Evolutionary conservation across 2,888 invertebrate species (phyloP), one percentile per base, ranked within the genome.

Genomic region (Anodontia alba): DNA sequence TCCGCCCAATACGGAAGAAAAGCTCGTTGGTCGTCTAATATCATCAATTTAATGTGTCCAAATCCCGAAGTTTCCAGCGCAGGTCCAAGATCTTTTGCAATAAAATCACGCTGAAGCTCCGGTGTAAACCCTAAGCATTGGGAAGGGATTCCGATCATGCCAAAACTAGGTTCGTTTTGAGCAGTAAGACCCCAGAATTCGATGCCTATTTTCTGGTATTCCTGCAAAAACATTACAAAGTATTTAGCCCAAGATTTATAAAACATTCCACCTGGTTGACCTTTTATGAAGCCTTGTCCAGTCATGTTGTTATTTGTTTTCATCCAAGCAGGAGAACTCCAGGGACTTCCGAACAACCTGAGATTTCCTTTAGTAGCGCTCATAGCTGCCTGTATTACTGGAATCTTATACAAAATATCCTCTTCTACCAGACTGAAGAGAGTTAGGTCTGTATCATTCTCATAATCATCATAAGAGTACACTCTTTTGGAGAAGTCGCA

Each of bases 221-320:
- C 96, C 87, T 97, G 96, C 57, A 98, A 94, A 95, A 97, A 98
- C 93, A 96, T 97, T 1, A 97, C 90, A 92, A 97, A 96, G 92
- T 98, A 98, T 87, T 97, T 95, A 0, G 98, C 98, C 95, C 96
- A 98, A 0, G 96, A 93, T 93, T 97, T 96, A 93, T 97, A 98
- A 93, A 96, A 97, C 67, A 90, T 89, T 96, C 88, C 38, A 38
- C 38, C 38, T 8, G 38, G 38, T 38, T 38, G 38, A 38, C 38
- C 38, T 38, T 42, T 38, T 8, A 79, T 66, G 26, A 88, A 81
- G 0, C 95, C 95, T 43, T 89, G 88, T 23, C 96, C 86, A 17
- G 71, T 72, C 81, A 84, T 84, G 38, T 78, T 69, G 31, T 66
- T 73, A 23, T 76, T 83, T 3, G 76, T 69, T 76, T 83, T 80